These are phyloP conservation scores for Tapirus indicus DNA, from an alignment of 2,797 vertebrate species.

Conservation along the genomic window DNA sequence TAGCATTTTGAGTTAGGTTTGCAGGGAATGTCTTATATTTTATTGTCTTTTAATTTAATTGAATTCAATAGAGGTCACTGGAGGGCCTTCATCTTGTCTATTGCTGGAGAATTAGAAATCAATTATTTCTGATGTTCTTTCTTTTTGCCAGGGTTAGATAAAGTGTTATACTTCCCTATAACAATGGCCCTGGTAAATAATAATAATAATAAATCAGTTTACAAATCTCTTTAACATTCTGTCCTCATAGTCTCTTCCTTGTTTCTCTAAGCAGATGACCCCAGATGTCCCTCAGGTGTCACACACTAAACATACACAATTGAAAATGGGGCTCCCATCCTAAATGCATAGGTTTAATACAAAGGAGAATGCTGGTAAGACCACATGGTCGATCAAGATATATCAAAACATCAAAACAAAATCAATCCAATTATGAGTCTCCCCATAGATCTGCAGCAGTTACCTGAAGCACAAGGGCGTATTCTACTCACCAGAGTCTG, in stretches of 20 bases:
- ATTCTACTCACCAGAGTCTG: constrained; percentile 64
- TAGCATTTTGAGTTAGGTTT: constrained; percentile 8
- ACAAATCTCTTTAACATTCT: constrained; percentile 31
- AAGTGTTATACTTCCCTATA: neutral
- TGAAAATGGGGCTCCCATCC: neutral
- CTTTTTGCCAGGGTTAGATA: neutral
- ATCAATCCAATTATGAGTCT: constrained; percentile 48
- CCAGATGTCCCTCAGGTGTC: neutral
- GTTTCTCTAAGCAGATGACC: neutral
- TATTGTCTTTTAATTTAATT: neutral
- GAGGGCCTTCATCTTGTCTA: neutral
- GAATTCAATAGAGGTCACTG: neutral
- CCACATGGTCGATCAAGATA: neutral
- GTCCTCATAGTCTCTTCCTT: neutral
- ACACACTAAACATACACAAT: neutral
- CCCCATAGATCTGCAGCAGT: constrained; percentile 71
- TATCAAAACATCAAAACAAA: constrained; percentile 27
- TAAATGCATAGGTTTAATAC: neutral
- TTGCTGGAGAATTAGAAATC: neutral
- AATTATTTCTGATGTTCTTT: constrained; percentile 33
- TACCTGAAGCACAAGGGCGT: constrained; percentile 68
- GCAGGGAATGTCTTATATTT: neutral
- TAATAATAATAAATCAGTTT: neutral
- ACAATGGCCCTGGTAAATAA: neutral
- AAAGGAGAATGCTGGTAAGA: neutral